A percentile compares a stretch with the other conserved stretches of the same genome.
phyloP scores from a whole-genome alignment of 2,888 invertebrate genomes.

The Ephialtes manifestator region DNA sequence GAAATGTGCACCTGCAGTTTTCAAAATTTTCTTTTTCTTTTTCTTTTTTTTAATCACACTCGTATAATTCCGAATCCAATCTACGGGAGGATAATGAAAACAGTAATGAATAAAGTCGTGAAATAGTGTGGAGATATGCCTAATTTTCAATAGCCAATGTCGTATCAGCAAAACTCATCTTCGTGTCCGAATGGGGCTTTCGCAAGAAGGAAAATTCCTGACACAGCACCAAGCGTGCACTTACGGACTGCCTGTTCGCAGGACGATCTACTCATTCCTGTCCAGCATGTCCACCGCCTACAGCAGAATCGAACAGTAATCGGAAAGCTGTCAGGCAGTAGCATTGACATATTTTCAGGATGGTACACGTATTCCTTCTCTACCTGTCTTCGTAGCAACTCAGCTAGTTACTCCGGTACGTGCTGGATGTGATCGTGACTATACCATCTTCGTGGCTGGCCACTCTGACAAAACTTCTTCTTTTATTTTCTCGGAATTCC shows the following conservation, averaged over 20 bases:
- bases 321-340: conserved; percentile 68
- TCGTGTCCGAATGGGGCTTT: conserved; percentile 61
- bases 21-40: too few relatives aligned
- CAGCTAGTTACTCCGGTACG: conserved; percentile 13
- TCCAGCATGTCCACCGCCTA: conserved; percentile 40
- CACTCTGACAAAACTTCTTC: conserved; percentile 5
- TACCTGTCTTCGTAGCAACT: conserved; percentile 28
- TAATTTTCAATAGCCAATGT: conserved; percentile 19
- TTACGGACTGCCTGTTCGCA: conserved; percentile 28
- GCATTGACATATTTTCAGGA: conserved; percentile 69
- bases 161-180: conserved; percentile 16
- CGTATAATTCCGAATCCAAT: too few relatives aligned
- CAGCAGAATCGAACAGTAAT: conserved; percentile 55
- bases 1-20: too few relatives aligned
- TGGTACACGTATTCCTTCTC: conserved; percentile 38
- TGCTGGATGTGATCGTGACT: conserved; percentile 34
- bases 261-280: conserved; percentile 29
- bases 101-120: background rate
- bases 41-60: too few relatives aligned
- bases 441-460: conserved; percentile 11
- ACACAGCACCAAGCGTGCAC: conserved; percentile 54
- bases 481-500: conserved; percentile 39
- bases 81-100: too few relatives aligned
- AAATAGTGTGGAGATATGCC: background rate
- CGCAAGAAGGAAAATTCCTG: conserved; percentile 63